phyloP scores from a whole-genome alignment of 1,140 invertebrate species.

The Stenopsyche tienmushanensis region DNA sequence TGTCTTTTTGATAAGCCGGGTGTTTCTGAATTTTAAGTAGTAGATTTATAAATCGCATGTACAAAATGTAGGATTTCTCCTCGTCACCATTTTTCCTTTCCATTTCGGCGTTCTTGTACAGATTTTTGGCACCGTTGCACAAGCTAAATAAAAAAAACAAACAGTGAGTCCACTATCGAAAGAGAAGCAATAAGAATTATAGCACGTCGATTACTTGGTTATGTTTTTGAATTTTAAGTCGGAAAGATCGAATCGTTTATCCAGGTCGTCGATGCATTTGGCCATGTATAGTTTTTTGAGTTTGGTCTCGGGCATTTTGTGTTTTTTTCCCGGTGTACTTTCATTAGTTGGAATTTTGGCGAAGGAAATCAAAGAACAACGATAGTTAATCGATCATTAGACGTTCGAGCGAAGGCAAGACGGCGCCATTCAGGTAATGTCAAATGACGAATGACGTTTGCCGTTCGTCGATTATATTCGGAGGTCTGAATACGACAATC shows the following conservation, averaged over 20 bases:
- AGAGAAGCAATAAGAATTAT: neutral
- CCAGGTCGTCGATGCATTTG: constrained; percentile 56
- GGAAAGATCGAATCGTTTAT: constrained; percentile 54
- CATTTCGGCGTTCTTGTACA: constrained; percentile 60
- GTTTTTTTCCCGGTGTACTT: neutral
- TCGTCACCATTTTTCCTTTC: constrained; percentile 61
- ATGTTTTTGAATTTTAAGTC: constrained; percentile 46
- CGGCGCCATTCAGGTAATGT: neutral
- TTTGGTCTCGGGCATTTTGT: constrained; percentile 54
- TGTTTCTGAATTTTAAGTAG: constrained; percentile 58
- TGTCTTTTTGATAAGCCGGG: constrained; percentile 58
- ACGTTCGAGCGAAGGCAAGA: neutral
- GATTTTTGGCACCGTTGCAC: constrained; percentile 58
- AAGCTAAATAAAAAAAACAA: constrained; percentile 46
- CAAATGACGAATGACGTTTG: constrained; percentile 10
- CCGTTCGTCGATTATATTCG: too few relatives aligned
- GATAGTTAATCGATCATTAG: neutral
- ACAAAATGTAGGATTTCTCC: constrained; percentile 68
- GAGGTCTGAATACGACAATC: too few relatives aligned
- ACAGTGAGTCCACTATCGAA: neutral
- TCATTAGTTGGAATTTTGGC: constrained; percentile 7
- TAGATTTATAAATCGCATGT: constrained; percentile 68
- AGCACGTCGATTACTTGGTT: neutral
- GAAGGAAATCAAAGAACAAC: neutral
- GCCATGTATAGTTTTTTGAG: constrained; percentile 56